Base-by-base conservation (phyloP, 2,888 invertebrate genomes). In the Athrips mouffetella region DNA sequence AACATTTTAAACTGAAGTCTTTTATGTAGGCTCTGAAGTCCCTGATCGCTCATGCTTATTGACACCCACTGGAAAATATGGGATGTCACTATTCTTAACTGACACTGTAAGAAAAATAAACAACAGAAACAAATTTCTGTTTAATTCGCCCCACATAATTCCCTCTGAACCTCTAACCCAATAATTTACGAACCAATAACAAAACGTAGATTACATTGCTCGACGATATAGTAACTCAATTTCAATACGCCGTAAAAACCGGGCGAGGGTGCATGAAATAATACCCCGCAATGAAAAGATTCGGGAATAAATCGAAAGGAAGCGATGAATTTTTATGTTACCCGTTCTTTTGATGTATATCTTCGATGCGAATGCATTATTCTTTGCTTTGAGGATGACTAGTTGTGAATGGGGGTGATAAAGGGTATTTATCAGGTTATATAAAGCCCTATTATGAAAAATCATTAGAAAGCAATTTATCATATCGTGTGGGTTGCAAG, bases 211-310 rank as follows among this genome's bases (percentile, higher is more conserved):
- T 41, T 40, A 13, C 40, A 40, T 48, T 42, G 41, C 40, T 23
- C 10, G 8, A 10, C 10, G 20, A 23, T 16, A 8, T 10, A 18
- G 31, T 48, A 41, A 41, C 48, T 48, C 48, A 48, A 48, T 48
- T 48, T 33, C 48, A 41, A 41, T 48, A 18, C 41, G 33, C 33
- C 40, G 42, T 48, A 37, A 37, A 48, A 44, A 31, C 31, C 31
- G 31, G 31, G 44, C 16, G 35, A 41, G 55, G 53, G 53, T 55
- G 55, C 55, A 55, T 55, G 48, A 51, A 53, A 55, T 55, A 55
- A 55, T 53, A 53, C 47, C 49, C 18, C 10, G 18, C 30, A 42
- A 51, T 55, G 51, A 49, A 53, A 55, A 42, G 48, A 31, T 11
- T 8, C 25, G 23, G 15, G 25, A 21, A 47, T 48, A 45, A 51